Conservation (phyloP, 2,888 invertebrate genomes). For the Abrostola tripartita region DNA sequence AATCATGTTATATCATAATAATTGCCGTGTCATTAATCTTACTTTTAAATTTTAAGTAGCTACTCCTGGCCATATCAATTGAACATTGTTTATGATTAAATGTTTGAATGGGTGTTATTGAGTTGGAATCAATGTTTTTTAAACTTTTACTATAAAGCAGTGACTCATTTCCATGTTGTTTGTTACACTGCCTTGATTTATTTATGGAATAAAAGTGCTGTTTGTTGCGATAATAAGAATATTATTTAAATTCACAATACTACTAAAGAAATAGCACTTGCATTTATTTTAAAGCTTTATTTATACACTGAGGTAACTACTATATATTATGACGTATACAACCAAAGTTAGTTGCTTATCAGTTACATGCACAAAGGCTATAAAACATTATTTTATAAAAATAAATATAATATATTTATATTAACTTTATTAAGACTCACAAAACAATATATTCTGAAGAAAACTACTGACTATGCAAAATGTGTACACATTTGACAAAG, state of each 20-base stretch:
- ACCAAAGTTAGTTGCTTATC: neutral
- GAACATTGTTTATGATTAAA: neutral
- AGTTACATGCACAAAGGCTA: neutral
- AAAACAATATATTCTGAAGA: conserved; percentile 4
- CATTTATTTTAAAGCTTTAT: neutral
- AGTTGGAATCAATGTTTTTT: neutral
- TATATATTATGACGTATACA: neutral
- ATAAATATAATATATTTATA: neutral
- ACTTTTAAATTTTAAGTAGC: neutral
- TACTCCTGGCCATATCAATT: neutral
- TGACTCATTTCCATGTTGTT: neutral
- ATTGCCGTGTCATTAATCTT: too few relatives aligned
- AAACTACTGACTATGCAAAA: conserved; percentile 33
- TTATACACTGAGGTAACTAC: neutral
- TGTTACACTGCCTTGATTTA: neutral
- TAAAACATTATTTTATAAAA: neutral
- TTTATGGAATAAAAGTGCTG: neutral
- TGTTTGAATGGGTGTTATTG: too few relatives aligned
- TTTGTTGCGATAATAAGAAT: neutral
- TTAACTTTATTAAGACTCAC: conserved; percentile 6
- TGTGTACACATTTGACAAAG: conserved; percentile 19
- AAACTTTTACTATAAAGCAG: neutral
- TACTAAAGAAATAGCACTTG: neutral
- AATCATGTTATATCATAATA: conserved; percentile 6
- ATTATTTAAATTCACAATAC: neutral